Evolutionary conservation across 1,140 invertebrate genomes (phyloP).

Genomic region (Mya arenaria): DNA sequence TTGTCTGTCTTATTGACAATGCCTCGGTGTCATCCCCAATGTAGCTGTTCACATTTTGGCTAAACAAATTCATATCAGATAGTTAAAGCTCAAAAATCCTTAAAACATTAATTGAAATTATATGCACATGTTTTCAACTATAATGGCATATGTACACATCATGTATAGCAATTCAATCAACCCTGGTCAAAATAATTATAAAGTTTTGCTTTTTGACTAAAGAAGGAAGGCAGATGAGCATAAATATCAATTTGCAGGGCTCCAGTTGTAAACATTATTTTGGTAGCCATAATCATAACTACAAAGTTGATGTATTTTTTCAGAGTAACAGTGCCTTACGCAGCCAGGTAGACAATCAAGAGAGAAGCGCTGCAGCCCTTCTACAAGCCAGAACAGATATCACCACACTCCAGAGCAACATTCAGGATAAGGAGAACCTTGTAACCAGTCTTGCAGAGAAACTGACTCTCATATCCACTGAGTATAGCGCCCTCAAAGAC

Average conservation of each 20-base stretch:
- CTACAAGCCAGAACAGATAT: conserved; percentile 70
- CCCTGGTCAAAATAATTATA: background rate
- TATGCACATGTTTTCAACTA: too few relatives aligned
- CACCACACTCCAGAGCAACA: conserved; percentile 58
- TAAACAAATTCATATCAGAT: too few relatives aligned
- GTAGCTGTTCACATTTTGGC: too few relatives aligned
- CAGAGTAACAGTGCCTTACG: conserved; percentile 70
- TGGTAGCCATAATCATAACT: background rate
- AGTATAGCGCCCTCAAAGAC: conserved; percentile 43
- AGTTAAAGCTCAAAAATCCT: too few relatives aligned
- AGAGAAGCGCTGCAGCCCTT: conserved; percentile 61
- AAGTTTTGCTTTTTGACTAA: background rate
- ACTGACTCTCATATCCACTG: conserved; percentile 45
- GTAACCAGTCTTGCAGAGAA: conserved; percentile 63
- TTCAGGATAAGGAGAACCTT: conserved; percentile 66
- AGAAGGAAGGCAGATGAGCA: background rate
- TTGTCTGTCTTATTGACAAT: too few relatives aligned
- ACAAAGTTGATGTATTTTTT: too few relatives aligned
- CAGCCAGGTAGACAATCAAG: conserved; percentile 63
- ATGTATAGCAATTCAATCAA: background rate
- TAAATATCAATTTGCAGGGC: background rate
- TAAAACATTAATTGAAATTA: too few relatives aligned
- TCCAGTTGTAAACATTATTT: background rate
- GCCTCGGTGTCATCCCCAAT: too few relatives aligned
- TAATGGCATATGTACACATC: background rate